Base-by-base conservation (phyloP, 2,797 vertebrate genomes). In the Calcarius lapponicus region DNA sequence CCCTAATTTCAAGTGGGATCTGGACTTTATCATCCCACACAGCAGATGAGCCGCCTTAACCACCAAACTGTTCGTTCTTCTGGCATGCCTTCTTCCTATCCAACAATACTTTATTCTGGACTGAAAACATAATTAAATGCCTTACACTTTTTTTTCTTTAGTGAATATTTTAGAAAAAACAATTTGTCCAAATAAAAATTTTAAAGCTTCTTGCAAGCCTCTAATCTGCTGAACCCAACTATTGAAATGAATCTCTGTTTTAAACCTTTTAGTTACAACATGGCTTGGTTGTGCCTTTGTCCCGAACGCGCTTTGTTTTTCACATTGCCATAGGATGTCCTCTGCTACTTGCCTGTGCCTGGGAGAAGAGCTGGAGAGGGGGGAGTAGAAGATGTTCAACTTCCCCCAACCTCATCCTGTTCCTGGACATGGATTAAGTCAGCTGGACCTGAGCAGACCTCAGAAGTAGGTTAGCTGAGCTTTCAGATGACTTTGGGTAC, bases 21-120 rank as follows among this genome's bases (percentile, higher is more conserved):
- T 94, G 88, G 83, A 88, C 78, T 93, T 95, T 38, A 94, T 94
- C 92, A 95, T 88, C 80, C 86, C 86, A 84, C 86, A 84, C 45
- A 92, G 74, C 78, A 87, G 90, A 93, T 94, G 70, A 93, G n/a
- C 58, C 45, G 51, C 88, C 58, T 95, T 86, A 90, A 86, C 88
- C 90, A 94, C 67, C 66, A 88, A 93, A 86, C 51, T 64, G 32
- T 91, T 95, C 13, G 0, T 73, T 95, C 84, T 91, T 85, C 89
- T 83, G 74, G 72, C 78, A n/a, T 10, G 18, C 40, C 57, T 85
- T 78, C 45, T 16, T 76, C 45, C 32, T 93, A 93, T 91, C 67
- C 81, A 76, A 34, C 29, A 45, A 61, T 47, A 50, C 21, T 85
- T 71, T 32, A 71, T 71, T 89, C 71, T 62, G 38, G 48, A 54